Base-by-base conservation (phyloP, 2,113 vertebrate genomes). In the Gymnorhina tibicen region DNA sequence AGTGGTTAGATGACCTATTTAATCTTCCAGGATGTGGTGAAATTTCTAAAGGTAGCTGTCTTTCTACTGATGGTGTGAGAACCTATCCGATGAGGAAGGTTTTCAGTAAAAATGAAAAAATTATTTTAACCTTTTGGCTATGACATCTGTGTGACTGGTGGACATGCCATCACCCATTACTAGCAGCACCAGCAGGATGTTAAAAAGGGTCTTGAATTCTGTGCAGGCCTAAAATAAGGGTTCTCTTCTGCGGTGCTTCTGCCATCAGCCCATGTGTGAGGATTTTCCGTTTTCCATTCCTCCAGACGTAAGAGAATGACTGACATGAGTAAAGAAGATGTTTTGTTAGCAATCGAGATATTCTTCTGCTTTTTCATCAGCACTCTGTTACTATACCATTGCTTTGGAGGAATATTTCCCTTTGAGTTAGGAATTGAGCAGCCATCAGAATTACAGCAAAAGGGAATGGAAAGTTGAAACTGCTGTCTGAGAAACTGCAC, bases 151-250 rank as follows among this genome's bases (percentile, higher is more conserved):
- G 27, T 56, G 21, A 68, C 7, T 1, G 0, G 13, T 46, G 15
- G 19, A 49, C 22, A 17, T 37, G 17, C 17, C 23, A 56, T 7
- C 9, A 66, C 18, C 16, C 39, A 32, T 24, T 80, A 59, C 33
- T 77, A 49, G 26, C 41, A 83, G 53, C 23, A 58, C 21, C 18
- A 83, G 16, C 6, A 58, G 13, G 5, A 30, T 5, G 1, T 6
- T 67, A 41, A 79, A 19, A 32, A 80, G n/a, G 28, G 6, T 44
- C 15, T 28, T 62, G 42, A 79, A 68, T 55, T 49, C 33, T 37
- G 37, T 26, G 9, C 21, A 62, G 14, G 7, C 52, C 37, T 1
- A 4, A 80, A 90, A 68, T 4, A 15, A 1, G 1, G 3, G 3
- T 41, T 84, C 7, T 47, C 1, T 9, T 62, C 28, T 49, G 17